Evolutionary conservation across 1,140 invertebrate genomes (phyloP), one percentile per base, ranked within the genome.

Genomic region (Geopemphigus sp.): DNA sequence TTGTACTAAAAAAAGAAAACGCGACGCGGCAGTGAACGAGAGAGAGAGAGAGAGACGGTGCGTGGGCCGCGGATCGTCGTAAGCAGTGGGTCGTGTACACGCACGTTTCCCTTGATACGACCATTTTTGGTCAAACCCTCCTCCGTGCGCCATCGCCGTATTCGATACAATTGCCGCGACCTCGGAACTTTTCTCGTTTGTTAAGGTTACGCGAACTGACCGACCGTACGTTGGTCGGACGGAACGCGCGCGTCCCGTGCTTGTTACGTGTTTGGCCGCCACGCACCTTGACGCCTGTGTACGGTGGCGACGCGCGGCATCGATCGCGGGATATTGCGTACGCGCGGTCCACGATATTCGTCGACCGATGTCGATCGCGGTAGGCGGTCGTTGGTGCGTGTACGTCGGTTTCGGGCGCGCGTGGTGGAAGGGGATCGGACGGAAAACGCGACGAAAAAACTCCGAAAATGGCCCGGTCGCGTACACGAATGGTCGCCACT

Each of bases 61-160:
- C 50, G 68, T 72, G 68, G 68, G 68, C 12, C 10, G 24, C n/a
- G 8, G 1, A 29, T 15, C 68, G 29, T n/a, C 22, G 50, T 17
- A 72, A n/a, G n/a, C n/a, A 72, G 68, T 72, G 68, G 68, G 68
- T 24, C 47, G 66, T 53, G 17, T 53, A n/a, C 5, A 12, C 47
- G 26, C 24, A 10, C 47, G 47, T 53, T 72, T 72, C 26, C 68
- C 68, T 72, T 72, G 68, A 72, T 72, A 72, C 54, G 17, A 72
- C 68, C 68, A 17, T 72, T 72, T 72, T 72, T 72, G 68, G 68
- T 72, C 68, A 72, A 54, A 54, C 50, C 68, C 50, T 72, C 68
- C 26, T 66, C n/a, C 15, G 50, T 66, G 22, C 22, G 8, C 19
- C 39, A 3, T 39, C 32, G 32, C 32, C 39, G 50, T 24, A 47